A percentile compares a stretch with the other conserved stretches of the same genome.
Evolutionary conservation across 2,113 vertebrate species (phyloP).

Genomic region (Gallinago paraguaiae): DNA sequence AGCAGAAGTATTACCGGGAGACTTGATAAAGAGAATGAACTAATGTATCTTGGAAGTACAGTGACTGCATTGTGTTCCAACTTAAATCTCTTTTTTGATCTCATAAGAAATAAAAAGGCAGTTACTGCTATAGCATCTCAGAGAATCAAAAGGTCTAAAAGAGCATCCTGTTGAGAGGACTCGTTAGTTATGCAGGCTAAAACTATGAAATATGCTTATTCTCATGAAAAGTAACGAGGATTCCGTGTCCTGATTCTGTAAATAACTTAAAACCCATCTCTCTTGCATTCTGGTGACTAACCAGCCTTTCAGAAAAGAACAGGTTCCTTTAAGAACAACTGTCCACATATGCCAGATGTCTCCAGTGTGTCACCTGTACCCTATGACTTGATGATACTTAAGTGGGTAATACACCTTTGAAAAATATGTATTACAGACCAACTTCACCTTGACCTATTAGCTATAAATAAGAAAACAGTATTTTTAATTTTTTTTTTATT

Average conservation of each 20-base stretch:
- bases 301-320: neutral
- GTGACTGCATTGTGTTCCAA: neutral
- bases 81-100: neutral
- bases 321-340: neutral
- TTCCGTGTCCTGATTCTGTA: neutral
- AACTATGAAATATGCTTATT: neutral
- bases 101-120: neutral
- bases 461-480: neutral
- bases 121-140: neutral
- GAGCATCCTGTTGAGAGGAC: neutral
- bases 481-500: neutral
- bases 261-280: neutral
- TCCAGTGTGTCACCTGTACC: neutral
- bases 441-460: neutral
- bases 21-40: neutral
- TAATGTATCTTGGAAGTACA: neutral
- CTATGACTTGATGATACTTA: neutral
- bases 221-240: neutral
- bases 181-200: neutral
- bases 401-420: neutral
- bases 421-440: neutral
- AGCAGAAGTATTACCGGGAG: neutral
- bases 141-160: neutral
- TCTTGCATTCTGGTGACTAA: neutral
- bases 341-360: neutral